Evolutionary conservation across 2,113 vertebrate species (phyloP).

Genomic region (Seriola rivoliana): DNA sequence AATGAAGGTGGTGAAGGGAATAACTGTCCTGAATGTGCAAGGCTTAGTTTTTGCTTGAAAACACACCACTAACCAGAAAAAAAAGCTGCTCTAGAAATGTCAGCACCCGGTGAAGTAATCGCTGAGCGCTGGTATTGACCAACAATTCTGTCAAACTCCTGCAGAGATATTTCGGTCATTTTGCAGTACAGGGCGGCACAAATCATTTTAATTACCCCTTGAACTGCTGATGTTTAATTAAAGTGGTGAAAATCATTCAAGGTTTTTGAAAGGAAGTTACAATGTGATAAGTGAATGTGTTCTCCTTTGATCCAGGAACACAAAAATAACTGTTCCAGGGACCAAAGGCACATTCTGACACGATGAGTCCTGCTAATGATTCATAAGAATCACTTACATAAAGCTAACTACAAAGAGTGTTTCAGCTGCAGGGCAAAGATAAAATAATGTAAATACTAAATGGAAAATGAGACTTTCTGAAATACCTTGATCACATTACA

Average conservation of each 20-base stretch:
- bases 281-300: conserved; percentile 10
- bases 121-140: conserved; percentile 56
- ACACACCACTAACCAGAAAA: conserved; percentile 26
- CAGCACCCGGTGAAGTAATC: conserved; percentile 51
- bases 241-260: conserved; percentile 41
- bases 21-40: not conserved
- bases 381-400: conserved; percentile 15
- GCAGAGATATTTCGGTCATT: conserved; percentile 38
- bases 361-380: conserved; percentile 9
- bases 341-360: conserved; percentile 25
- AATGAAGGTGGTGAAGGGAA: conserved; percentile 25
- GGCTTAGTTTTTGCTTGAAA: not conserved
- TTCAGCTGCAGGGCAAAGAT: not conserved
- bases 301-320: conserved; percentile 18
- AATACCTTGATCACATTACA: not conserved
- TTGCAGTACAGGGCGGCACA: conserved; percentile 24
- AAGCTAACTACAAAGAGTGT: not conserved
- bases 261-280: conserved; percentile 38
- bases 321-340: conserved; percentile 1
- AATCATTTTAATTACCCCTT: conserved; percentile 53
- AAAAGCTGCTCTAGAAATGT: conserved; percentile 52
- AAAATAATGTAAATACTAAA: not conserved
- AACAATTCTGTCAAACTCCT: conserved; percentile 52
- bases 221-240: conserved; percentile 47
- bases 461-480: not conserved